These are phyloP conservation scores for Dermolepida albohirtum DNA, from an alignment of 2,888 invertebrate genomes.

Conservation along the genomic window DNA sequence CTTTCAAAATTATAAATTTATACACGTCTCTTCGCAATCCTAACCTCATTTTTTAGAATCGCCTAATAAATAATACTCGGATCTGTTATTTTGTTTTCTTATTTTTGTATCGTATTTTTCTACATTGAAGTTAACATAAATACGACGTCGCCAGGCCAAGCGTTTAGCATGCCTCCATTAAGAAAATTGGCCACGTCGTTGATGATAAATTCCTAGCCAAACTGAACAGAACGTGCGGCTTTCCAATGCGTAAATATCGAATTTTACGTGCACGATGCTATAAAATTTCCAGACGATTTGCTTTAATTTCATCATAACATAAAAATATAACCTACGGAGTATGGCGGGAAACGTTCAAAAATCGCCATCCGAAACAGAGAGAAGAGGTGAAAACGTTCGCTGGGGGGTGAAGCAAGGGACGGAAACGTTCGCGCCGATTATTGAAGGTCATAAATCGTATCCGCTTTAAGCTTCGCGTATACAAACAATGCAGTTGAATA, in stretches of 20 bases:
- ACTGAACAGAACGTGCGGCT: slow-evolving; percentile 9
- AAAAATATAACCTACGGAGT: slow-evolving; percentile 3
- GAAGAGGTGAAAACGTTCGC: not conserved
- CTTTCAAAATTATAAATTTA: too few species aligned
- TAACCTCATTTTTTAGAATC: too few species aligned
- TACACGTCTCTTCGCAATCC: too few species aligned
- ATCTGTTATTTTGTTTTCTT: too few species aligned
- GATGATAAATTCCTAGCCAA: slow-evolving; percentile 4
- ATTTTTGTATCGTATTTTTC: too few species aligned
- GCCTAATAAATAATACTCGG: too few species aligned
- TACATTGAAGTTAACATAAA: not conserved
- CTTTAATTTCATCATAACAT: slow-evolving; percentile 6
- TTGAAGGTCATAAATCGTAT: slow-evolving; percentile 30
- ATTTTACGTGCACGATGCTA: slow-evolving; percentile 2
- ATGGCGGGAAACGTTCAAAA: not conserved
- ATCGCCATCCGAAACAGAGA: not conserved
- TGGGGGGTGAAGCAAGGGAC: not conserved
- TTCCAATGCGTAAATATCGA: slow-evolving; percentile 9
- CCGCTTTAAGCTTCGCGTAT: slow-evolving; percentile 23
- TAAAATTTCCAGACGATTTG: slow-evolving; percentile 22
- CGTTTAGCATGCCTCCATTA: slow-evolving; percentile 26
- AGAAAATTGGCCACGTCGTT: slow-evolving; percentile 20
- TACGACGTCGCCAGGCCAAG: slow-evolving; percentile 11
- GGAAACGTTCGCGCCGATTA: slow-evolving; percentile 27
- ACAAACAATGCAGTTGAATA: slow-evolving; percentile 36